These are phyloP conservation scores for Caradrina clavipalpis DNA, from an alignment of 2,888 invertebrate species.

Conservation along the genomic window DNA sequence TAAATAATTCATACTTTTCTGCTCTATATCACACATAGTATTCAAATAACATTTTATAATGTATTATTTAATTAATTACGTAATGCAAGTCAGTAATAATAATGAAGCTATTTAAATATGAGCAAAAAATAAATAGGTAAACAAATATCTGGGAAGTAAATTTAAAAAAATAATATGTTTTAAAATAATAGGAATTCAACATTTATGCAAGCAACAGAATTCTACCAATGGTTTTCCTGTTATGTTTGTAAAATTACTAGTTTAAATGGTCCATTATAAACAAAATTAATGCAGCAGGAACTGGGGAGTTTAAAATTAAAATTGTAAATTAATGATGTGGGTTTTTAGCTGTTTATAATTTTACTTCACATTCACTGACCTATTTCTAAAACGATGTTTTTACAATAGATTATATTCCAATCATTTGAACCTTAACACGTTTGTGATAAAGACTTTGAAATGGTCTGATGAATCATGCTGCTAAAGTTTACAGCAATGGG, in stretches of 20 bases:
- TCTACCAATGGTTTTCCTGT: conserved; percentile 28
- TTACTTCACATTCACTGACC: conserved; percentile 60
- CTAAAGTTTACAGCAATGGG: conserved; percentile 81
- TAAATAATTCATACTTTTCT: conserved; percentile 47
- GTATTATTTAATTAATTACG: conserved; percentile 13
- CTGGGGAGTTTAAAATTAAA: not conserved
- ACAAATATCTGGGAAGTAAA: not conserved
- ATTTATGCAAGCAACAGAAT: not conserved
- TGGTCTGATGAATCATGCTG: conserved; percentile 81
- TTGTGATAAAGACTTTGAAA: conserved; percentile 62
- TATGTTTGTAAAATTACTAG: conserved; percentile 9
- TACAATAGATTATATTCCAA: conserved; percentile 36
- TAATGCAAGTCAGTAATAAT: not conserved
- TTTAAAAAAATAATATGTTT: not conserved
- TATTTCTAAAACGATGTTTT: conserved; percentile 59
- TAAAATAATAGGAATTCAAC: conserved; percentile 1
- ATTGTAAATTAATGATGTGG: not conserved
- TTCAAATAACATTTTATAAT: conserved; percentile 29
- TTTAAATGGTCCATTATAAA: not conserved
- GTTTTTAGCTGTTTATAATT: conserved; percentile 43
- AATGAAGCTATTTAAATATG: not conserved
- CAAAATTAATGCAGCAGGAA: not conserved
- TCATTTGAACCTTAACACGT: conserved; percentile 59
- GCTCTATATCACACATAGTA: conserved; percentile 29
- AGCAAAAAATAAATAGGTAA: not conserved